Evolutionary conservation across 2,888 invertebrate species (phyloP).

Genomic region (Rhorus exstirpatorius): DNA sequence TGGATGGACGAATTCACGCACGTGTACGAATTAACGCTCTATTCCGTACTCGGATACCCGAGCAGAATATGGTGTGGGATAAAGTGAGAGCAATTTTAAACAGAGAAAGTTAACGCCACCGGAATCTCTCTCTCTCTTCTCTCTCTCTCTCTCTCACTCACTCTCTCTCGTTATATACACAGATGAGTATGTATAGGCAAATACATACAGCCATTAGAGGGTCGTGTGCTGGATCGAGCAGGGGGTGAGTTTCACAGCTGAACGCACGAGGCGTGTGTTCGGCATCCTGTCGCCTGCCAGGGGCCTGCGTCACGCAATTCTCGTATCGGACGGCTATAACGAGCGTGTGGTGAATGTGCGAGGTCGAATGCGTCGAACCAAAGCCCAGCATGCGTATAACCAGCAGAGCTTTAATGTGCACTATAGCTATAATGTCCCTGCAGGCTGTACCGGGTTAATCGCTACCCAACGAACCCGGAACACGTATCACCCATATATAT

Average conservation of each 20-base stretch:
- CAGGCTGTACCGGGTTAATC: conserved; percentile 65
- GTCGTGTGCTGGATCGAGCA: conserved; percentile 62
- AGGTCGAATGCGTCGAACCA: conserved; percentile 69
- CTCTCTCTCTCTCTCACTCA: conserved; percentile 6
- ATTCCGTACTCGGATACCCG: conserved; percentile 55
- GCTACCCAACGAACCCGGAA: conserved; percentile 58
- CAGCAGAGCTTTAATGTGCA: conserved; percentile 43
- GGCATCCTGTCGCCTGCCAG: conserved; percentile 79
- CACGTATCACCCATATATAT: conserved; percentile 10
- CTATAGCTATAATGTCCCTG: conserved; percentile 24
- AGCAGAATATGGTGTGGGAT: conserved; percentile 43
- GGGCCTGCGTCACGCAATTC: conserved; percentile 79
- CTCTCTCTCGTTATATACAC: background rate
- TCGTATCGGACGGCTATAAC: conserved; percentile 76
- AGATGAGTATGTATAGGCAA: background rate
- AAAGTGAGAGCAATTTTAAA: conserved; percentile 59
- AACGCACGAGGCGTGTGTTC: conserved; percentile 78
- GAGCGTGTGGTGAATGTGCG: conserved; percentile 74
- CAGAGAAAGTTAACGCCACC: conserved; percentile 55
- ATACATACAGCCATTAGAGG: conserved; percentile 56
- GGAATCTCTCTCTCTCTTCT: background rate
- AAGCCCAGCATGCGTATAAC: conserved; percentile 69
- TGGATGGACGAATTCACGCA: conserved; percentile 59
- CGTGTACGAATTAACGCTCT: conserved; percentile 66
- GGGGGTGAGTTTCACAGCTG: conserved; percentile 76